Evolutionary conservation across 2,888 invertebrate genomes (phyloP).

Genomic region (Acrobasis suavella): DNA sequence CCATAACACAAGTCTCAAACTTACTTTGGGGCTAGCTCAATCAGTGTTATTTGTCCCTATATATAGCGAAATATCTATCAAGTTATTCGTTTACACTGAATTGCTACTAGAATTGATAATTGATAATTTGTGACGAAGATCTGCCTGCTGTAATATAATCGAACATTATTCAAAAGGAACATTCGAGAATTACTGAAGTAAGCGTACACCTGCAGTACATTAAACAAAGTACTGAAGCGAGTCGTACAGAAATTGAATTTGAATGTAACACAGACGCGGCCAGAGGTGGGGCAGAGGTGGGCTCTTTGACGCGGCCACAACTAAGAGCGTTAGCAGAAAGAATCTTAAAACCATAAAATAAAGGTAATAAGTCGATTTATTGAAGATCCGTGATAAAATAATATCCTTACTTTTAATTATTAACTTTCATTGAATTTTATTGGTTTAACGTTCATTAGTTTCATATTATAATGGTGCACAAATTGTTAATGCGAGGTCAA

Average conservation of each 20-base stretch:
- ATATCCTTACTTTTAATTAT: background rate
- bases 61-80: too few species aligned
- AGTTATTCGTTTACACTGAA: too few species aligned
- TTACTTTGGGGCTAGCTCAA: too few species aligned
- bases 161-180: constrained; percentile 40
- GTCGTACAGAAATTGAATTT: constrained; percentile 49
- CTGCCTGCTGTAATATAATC: background rate
- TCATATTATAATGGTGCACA: background rate
- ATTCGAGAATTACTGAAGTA: constrained; percentile 46
- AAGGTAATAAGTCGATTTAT: constrained; percentile 13
- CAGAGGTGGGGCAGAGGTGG: constrained; percentile 5
- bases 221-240: constrained; percentile 45
- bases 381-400: constrained; percentile 9
- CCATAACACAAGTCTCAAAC: too few species aligned
- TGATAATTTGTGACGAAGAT: background rate
- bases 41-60: too few species aligned
- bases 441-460: background rate
- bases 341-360: too few species aligned
- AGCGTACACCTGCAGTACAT: constrained; percentile 50
- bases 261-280: constrained; percentile 37
- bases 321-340: too few species aligned
- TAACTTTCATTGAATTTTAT: background rate
- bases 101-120: background rate
- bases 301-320: too few species aligned
- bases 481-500: background rate